Base-by-base conservation (phyloP, 2,888 invertebrate genomes). In the Ennomos erosarius region DNA sequence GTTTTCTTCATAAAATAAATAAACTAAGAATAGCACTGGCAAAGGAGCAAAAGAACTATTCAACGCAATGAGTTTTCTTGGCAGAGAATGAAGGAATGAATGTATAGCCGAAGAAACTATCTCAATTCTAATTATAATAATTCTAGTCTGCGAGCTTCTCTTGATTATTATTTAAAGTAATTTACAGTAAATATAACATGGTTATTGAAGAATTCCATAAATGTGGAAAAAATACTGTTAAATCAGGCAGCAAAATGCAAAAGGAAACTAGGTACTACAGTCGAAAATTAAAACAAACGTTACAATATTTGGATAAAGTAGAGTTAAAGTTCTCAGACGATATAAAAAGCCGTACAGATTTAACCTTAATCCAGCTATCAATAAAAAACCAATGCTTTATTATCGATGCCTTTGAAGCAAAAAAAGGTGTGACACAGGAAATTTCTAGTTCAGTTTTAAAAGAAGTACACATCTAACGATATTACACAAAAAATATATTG, bases 341-440 rank as follows among this genome's bases (percentile, higher is more conserved):
- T 16, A 1, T 3, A 16, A 40, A 59, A 62, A 57, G 50, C 40
- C 38, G 26, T 51, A 40, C 45, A 57, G 55, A 55, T 35, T 57
- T 49, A 42, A 38, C 16, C 49, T 34, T 48, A 56, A 59, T 56
- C 53, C 45, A 38, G 10, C 10, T 43, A 16, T 39, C 46, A 51
- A 62, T 62, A 40, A 45, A 58, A 51, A 36, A 33, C 1, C 38
- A 38, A 42, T 42, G 39, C 39, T 56, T 37, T 53, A 35, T 33
- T 46, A 48, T 12, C 45, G 38, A 36, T 55, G 57, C 59, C 53
- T 55, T 38, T 10, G 43, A 26, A 53, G 49, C 39, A 56, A 57
- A 64, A 52, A 57, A n/a, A n/a, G n/a, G 42, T 11, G 26, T 57
- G 62, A 62, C 57, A n/a, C n/a, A n/a, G 52, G 59, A 55, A 38